Evolutionary conservation across 2,888 invertebrate genomes (phyloP), one percentile per base, ranked within the genome.

Genomic region (Metallyticus violacea): DNA sequence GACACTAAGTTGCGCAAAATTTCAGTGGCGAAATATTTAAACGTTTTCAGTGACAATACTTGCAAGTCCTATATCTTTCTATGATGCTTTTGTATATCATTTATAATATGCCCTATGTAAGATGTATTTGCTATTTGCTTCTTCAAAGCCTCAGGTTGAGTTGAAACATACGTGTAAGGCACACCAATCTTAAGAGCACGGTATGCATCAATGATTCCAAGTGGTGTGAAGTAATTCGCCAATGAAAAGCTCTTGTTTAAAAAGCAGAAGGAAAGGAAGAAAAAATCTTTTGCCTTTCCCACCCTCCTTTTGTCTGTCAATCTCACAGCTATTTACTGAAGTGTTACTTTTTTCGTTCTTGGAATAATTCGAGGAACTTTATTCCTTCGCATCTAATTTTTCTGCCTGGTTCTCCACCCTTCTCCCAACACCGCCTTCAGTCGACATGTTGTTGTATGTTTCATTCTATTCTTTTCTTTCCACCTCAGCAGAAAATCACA

Each of bases 321-420:
- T 88, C 88, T 88, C 85, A 77, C 81, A 85, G 87, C 87, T 88
- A 88, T 88, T 88, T 88, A 88, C 88, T 88, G 88, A 88, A 87
- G 88, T 88, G 87, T 87, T 88, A 86, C 86, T 88, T 88, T 87
- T 88, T 88, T 85, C 80, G 62, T 83, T 82, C 85, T 84, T 81
- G 83, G 87, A 88, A 88, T 87, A 88, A 88, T 88, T 88, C 88
- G 85, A 87, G 76, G 86, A 88, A 88, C 86, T 87, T 87, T 87
- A 85, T 78, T 86, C 87, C 85, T 87, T 86, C 86, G 85, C 80
- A 85, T 88, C 79, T 88, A 87, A 87, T 88, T 88, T 86, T 82
- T 85, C 79, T 84, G 77, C 40, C 80, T 86, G 85, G 80, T 85
- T 86, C 84, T 62, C 40, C 40, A 62, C 40, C 40, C 40, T 62